phyloP scores from a whole-genome alignment of 2,113 vertebrate genomes.

The Rissa tridactyla region DNA sequence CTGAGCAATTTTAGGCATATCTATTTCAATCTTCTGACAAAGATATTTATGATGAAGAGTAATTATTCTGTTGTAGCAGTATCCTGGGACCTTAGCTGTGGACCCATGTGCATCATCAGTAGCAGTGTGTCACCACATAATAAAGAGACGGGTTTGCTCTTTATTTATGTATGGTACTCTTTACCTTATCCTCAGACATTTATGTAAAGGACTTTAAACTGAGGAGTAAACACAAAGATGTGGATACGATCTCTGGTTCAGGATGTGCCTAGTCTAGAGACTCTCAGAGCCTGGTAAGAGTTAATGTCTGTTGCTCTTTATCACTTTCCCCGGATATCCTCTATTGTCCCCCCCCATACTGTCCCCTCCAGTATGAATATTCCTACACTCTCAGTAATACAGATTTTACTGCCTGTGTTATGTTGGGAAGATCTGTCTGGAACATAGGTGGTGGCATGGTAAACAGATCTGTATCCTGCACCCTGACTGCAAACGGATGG shows the following conservation, averaged over 20 bases:
- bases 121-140: constrained; percentile 4
- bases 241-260: not conserved
- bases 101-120: not conserved
- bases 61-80: constrained; percentile 6
- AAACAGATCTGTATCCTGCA: not conserved
- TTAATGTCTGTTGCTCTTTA: not conserved
- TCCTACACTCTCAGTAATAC: not conserved
- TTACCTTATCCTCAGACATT: not conserved
- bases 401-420: not conserved
- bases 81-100: not conserved
- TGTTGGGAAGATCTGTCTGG: not conserved
- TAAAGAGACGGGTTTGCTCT: not conserved
- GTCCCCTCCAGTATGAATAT: not conserved
- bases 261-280: not conserved
- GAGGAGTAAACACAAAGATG: not conserved
- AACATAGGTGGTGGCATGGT: not conserved
- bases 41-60: not conserved
- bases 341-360: not conserved
- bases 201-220: not conserved
- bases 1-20: constrained; percentile 11
- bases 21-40: constrained; percentile 10
- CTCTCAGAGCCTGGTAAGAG: not conserved
- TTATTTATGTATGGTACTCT: constrained; percentile 12
- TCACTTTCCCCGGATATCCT: not conserved
- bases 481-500: not conserved